These are phyloP conservation scores for Geothlypis trichas DNA, from an alignment of 2,113 vertebrate genomes.

Conservation along the genomic window DNA sequence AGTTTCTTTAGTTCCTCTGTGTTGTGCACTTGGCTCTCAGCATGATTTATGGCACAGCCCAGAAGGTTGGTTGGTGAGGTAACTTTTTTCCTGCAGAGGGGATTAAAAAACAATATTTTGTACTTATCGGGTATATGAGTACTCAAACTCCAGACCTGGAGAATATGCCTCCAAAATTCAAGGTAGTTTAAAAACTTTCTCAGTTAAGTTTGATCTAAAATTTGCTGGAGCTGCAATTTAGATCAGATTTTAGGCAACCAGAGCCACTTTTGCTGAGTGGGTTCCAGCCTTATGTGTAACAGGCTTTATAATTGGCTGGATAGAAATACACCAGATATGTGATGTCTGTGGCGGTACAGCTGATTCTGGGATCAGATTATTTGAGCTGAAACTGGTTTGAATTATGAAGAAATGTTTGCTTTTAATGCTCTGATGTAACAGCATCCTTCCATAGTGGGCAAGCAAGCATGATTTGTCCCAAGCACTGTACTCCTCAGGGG, in stretches of 20 bases:
- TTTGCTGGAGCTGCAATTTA: background rate
- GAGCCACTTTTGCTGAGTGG: background rate
- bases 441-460: background rate
- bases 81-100: background rate
- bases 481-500: background rate
- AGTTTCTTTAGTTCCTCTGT: background rate
- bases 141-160: background rate
- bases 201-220: background rate
- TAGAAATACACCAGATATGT: background rate
- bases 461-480: background rate
- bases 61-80: background rate
- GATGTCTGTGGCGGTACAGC: background rate
- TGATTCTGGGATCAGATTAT: constrained; percentile 6
- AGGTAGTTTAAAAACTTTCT: background rate
- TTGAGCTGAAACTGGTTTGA: background rate
- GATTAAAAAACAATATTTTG: background rate
- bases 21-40: background rate
- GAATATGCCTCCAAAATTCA: constrained; percentile 3
- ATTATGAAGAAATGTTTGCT: background rate
- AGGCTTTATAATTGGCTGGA: background rate
- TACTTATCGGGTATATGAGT: background rate
- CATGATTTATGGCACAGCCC: background rate
- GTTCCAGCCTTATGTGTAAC: background rate
- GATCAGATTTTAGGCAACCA: background rate
- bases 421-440: background rate